Conservation (phyloP, 2,888 invertebrate species). For the Yponomeuta malinellus region DNA sequence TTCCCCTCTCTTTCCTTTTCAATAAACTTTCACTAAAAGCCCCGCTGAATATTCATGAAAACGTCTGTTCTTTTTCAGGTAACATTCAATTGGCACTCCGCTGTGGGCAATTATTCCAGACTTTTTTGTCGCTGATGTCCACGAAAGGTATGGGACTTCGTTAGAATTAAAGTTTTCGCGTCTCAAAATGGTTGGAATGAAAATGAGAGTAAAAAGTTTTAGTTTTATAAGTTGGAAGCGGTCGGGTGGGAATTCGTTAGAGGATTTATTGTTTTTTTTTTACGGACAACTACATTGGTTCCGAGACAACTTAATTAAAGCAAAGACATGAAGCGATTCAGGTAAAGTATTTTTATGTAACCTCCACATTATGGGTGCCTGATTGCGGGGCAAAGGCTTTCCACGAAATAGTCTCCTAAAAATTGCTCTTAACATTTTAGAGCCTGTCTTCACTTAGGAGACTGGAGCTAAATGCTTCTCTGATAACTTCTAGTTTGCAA, state of each 20-base stretch:
- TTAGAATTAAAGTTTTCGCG: conserved; percentile 37
- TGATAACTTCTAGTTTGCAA: too few relatives aligned
- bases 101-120: conserved; percentile 40
- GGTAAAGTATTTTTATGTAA: too few relatives aligned
- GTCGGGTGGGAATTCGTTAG: background rate
- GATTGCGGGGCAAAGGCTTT: too few relatives aligned
- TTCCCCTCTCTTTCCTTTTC: conserved; percentile 35
- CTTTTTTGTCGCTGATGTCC: conserved; percentile 4
- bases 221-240: background rate
- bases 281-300: too few relatives aligned
- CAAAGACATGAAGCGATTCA: too few relatives aligned
- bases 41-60: conserved; percentile 69
- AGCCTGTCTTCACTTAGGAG: too few relatives aligned
- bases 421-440: too few relatives aligned
- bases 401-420: too few relatives aligned
- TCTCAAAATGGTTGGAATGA: background rate
- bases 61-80: conserved; percentile 61
- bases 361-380: too few relatives aligned
- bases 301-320: too few relatives aligned
- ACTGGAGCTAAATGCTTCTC: too few relatives aligned
- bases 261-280: too few relatives aligned
- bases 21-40: conserved; percentile 66
- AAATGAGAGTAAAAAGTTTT: background rate
- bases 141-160: conserved; percentile 32
- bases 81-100: conserved; percentile 46